Evolutionary conservation across 2,888 invertebrate genomes (phyloP).

Genomic region (Agrotis ipsilon): DNA sequence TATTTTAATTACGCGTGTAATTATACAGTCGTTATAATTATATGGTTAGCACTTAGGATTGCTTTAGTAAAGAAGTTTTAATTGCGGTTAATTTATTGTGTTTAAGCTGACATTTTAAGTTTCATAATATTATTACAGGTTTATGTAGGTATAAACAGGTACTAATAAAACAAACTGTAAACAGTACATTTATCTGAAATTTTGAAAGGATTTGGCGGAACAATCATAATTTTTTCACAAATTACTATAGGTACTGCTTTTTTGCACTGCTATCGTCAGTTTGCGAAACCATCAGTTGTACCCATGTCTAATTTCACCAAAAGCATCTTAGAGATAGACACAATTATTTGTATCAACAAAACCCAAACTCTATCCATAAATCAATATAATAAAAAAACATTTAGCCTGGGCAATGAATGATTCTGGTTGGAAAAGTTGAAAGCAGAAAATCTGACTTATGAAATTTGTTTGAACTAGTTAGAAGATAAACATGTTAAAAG

Average conservation of each 20-base stretch:
- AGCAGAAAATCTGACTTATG: no score
- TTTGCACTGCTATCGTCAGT: no score
- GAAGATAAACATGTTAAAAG: no score
- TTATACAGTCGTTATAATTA: constrained; percentile 45
- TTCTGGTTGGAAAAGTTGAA: no score
- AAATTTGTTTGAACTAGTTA: no score
- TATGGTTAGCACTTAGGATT: constrained; percentile 5
- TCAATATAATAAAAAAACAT: constrained; percentile 37
- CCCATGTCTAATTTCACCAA: not conserved
- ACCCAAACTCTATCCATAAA: constrained; percentile 18
- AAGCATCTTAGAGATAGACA: not conserved
- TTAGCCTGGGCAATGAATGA: no score
- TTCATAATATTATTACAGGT: constrained; percentile 3
- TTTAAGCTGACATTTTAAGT: constrained; percentile 8
- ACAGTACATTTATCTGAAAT: no score
- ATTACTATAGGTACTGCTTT: no score
- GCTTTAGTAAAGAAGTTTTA: constrained; percentile 22
- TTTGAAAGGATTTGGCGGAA: no score
- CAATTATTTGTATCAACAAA: not conserved
- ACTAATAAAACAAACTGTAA: no score
- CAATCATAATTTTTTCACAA: no score
- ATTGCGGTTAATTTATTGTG: constrained; percentile 16
- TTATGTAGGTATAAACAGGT: not conserved
- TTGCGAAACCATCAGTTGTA: not conserved
- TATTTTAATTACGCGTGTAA: constrained; percentile 41